Evolutionary conservation across 2,888 invertebrate species (phyloP), one percentile per base, ranked within the genome.

Genomic region (Conus canariensis): DNA sequence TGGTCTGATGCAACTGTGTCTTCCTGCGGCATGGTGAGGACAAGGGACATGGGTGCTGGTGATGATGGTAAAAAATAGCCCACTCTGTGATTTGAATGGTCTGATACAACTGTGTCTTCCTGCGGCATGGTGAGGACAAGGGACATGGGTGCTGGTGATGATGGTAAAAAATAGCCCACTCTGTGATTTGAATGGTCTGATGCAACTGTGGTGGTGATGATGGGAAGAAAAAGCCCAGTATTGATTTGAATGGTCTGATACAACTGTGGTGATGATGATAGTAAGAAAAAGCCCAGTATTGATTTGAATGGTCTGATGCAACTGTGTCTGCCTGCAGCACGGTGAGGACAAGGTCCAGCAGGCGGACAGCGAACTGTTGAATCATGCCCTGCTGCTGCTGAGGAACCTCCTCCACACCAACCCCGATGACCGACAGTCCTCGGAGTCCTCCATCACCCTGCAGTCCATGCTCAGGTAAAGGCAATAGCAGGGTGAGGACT

Each of bases 311-410:
- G 45, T 45, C 60, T 64, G 60, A 14, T 64, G 16, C 60, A 16
- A 22, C 19, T 82, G 19, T 82, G 45, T 19, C 10, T 85, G 10
- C 22, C 5, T 14, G 6, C 64, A 67, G 67, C 30, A 86, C 4
- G 67, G 86, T 9, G 74, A 67, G 59, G 87, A 77, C n/a, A 87
- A 87, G 10, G 83, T 93, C 58, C 88, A 90, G 80, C 91, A 92
- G 10, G 83, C 91, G 45, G 92, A 92, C 77, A 92, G 93, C 85
- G 92, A 93, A 56, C 90, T 92, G 58, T 91, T 94, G 82, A 94
- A 94, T 88, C 93, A 94, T 60, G 92, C 93, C 87, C 74, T 94
- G 19, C 89, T 94, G n/a, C 87, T 94, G 90, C 88, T 94, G 16
- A 91, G 94, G 4, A 94, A 94, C 88, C 91, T 94, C 12, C 90